Evolutionary conservation across 2,888 invertebrate genomes (phyloP).

Genomic region (Bhutanitis thaidina): DNA sequence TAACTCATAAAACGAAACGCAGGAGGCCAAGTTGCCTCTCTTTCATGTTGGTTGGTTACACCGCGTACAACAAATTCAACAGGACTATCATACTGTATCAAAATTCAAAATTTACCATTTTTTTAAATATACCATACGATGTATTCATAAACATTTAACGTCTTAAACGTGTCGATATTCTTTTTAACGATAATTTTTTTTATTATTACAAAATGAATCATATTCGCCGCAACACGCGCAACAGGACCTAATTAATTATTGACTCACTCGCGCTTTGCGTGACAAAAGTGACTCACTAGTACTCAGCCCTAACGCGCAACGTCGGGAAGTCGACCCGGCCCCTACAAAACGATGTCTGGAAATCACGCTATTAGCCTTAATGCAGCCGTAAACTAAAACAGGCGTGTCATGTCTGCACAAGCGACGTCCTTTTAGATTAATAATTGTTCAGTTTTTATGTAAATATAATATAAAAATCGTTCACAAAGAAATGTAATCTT

Average conservation of each 20-base stretch:
- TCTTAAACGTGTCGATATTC: too few species aligned
- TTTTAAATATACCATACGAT: too few species aligned
- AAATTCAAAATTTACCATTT: too few species aligned
- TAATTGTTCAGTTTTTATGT: not conserved
- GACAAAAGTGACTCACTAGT: slow-evolving; percentile 26
- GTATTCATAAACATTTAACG: too few species aligned
- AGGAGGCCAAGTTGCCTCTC: too few species aligned
- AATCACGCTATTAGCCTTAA: slow-evolving; percentile 17
- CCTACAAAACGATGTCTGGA: not conserved
- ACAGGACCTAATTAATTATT: slow-evolving; percentile 4
- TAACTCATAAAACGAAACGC: too few species aligned
- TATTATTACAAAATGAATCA: not conserved
- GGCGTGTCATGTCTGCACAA: slow-evolving; percentile 6
- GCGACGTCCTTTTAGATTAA: not conserved
- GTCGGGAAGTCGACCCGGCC: not conserved
- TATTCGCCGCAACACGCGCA: slow-evolving; percentile 3
- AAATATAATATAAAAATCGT: too few species aligned
- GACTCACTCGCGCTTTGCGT: slow-evolving; percentile 25
- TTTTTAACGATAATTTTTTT: too few species aligned
- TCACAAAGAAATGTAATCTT: too few species aligned
- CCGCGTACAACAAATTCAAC: too few species aligned
- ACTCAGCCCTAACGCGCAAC: not conserved
- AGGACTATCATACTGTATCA: too few species aligned
- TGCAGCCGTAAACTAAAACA: slow-evolving; percentile 7
- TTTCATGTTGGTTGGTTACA: too few species aligned